phyloP scores from a whole-genome alignment of 2,113 vertebrate genomes.

The Gorsachius goisagi region DNA sequence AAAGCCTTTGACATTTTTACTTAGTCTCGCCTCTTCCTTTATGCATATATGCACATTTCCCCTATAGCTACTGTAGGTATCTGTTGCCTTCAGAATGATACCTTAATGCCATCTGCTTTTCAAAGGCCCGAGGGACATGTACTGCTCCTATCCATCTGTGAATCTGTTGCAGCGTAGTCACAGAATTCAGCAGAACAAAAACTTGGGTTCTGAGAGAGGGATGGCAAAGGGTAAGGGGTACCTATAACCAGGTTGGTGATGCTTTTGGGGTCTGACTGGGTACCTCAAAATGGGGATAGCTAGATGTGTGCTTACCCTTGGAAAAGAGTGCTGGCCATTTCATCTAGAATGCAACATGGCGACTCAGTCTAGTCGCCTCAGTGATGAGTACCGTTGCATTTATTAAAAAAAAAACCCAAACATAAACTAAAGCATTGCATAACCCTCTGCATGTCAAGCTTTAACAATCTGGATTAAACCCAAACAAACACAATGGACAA shows the following conservation, averaged over 20 bases:
- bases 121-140: rapidly evolving
- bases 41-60: neutral
- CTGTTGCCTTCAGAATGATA: neutral
- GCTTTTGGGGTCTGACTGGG: neutral
- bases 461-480: neutral
- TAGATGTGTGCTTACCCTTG: neutral
- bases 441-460: neutral
- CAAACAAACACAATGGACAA: neutral
- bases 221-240: neutral
- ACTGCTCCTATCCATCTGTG: neutral
- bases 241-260: neutral
- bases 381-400: neutral
- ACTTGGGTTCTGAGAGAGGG: neutral
- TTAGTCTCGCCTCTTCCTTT: neutral
- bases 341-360: neutral
- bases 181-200: neutral
- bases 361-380: neutral
- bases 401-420: neutral
- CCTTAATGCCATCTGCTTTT: neutral
- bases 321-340: neutral
- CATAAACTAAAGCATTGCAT: neutral
- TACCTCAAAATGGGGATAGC: neutral
- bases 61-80: neutral
- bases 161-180: neutral
- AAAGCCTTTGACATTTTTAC: neutral